A percentile compares a stretch with the other conserved stretches of the same genome.
Evolutionary conservation across 2,797 vertebrate genomes (phyloP).

Genomic region (Thunnus albacares): DNA sequence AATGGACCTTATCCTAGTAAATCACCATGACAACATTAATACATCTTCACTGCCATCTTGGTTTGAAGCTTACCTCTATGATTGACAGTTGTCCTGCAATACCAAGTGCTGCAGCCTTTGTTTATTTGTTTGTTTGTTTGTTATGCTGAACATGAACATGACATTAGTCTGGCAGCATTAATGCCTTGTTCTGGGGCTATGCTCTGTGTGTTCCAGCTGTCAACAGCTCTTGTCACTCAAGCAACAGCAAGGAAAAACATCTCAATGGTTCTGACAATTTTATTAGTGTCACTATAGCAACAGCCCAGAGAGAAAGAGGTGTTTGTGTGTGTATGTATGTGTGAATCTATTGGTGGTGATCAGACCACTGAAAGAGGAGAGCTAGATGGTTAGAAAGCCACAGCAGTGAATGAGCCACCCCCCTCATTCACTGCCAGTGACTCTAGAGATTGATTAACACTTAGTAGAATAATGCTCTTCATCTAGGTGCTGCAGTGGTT

Average conservation of each 20-base stretch:
- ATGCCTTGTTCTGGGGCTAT: slow-evolving; percentile 35
- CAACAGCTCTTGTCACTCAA: slow-evolving; percentile 49
- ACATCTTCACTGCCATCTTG: slow-evolving; percentile 1
- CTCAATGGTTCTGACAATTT: slow-evolving; percentile 39
- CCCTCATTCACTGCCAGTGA: background rate
- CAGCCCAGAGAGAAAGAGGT: slow-evolving; percentile 6
- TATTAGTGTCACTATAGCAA: slow-evolving; percentile 73
- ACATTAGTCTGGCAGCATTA: background rate
- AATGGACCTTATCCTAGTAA: slow-evolving; percentile 14
- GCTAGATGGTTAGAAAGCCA: background rate
- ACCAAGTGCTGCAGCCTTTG: background rate
- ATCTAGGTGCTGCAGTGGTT: background rate
- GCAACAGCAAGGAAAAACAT: slow-evolving; percentile 39
- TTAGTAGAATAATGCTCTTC: background rate
- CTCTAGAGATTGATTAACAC: background rate
- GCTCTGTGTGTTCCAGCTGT: slow-evolving; percentile 24
- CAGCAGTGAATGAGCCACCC: too few species aligned
- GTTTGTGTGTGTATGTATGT: too few species aligned
- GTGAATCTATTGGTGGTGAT: slow-evolving; percentile 13
- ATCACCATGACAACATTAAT: slow-evolving; percentile 58
- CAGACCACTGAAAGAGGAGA: slow-evolving; percentile 19
- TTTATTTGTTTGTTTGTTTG: slow-evolving; percentile 11
- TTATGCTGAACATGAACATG: background rate
- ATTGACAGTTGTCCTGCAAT: slow-evolving; percentile 10
- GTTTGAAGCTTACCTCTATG: slow-evolving; percentile 6